phyloP scores from a whole-genome alignment of 2,888 invertebrate species.

The Eutolmus rufibarbis region DNA sequence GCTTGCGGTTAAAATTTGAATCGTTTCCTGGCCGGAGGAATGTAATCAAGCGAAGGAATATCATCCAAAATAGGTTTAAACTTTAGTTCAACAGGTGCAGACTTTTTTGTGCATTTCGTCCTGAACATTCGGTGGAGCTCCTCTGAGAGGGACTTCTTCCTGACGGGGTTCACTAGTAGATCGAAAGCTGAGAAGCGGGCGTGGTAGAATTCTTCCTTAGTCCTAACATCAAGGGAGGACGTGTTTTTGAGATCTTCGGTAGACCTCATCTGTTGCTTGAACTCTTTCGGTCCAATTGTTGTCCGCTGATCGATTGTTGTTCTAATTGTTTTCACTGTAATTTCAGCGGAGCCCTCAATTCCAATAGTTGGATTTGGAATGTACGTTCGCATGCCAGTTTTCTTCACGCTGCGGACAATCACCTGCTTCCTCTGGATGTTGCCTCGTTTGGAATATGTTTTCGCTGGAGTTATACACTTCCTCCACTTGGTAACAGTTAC shows the following conservation, averaged over 20 bases:
- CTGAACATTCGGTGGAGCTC: slow-evolving; percentile 20
- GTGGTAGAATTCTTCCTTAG: slow-evolving; percentile 37
- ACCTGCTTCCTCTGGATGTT: background rate
- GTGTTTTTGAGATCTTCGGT: slow-evolving; percentile 41
- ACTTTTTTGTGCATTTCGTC: slow-evolving; percentile 31
- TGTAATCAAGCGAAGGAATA: background rate
- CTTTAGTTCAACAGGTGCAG: slow-evolving; percentile 14
- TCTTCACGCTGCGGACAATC: background rate
- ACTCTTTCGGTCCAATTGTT: slow-evolving; percentile 40
- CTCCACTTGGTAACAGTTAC: slow-evolving; percentile 40
- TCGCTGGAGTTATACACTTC: slow-evolving; percentile 33
- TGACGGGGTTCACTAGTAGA: slow-evolving; percentile 44
- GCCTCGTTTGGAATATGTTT: slow-evolving; percentile 4
- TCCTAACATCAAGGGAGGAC: slow-evolving; percentile 32
- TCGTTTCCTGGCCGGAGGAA: background rate
- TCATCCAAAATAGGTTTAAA: slow-evolving; percentile 1
- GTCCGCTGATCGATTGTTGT: slow-evolving; percentile 45
- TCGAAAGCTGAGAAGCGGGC: slow-evolving; percentile 28
- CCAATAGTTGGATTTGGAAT: background rate
- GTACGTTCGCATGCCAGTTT: background rate
- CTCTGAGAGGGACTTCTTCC: slow-evolving; percentile 9
- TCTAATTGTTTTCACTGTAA: slow-evolving; percentile 23
- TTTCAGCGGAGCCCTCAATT: background rate
- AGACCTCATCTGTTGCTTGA: slow-evolving; percentile 46
- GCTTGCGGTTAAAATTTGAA: background rate